Evolutionary conservation across 2,797 vertebrate genomes (phyloP).

Genomic region (Loriculus beryllinus): DNA sequence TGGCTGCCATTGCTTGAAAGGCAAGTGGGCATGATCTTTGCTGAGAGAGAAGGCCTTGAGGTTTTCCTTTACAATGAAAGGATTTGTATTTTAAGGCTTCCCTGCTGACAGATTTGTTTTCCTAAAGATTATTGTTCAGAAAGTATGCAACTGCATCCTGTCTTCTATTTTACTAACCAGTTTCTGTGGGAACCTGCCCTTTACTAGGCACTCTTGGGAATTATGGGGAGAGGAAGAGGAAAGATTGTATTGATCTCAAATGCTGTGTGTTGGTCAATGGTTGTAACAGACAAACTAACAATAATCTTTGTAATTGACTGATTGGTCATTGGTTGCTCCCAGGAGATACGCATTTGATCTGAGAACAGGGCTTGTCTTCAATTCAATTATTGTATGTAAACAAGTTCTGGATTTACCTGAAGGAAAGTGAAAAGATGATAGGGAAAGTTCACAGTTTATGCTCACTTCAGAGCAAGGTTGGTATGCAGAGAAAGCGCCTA

Average conservation of each 20-base stretch:
- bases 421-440: not conserved
- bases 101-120: not conserved
- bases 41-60: not conserved
- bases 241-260: not conserved
- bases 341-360: not conserved
- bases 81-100: not conserved
- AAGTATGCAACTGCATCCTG: not conserved
- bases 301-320: not conserved
- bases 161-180: not conserved
- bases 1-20: not conserved
- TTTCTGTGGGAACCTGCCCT: not conserved
- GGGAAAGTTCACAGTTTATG: not conserved
- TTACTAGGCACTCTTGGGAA: not conserved
- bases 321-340: not conserved
- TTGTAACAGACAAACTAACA: not conserved
- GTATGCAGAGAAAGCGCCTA: not conserved
- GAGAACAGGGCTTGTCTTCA: not conserved
- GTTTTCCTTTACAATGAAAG: not conserved
- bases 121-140: not conserved
- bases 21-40: not conserved
- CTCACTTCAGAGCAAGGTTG: not conserved
- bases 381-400: constrained; percentile 15
- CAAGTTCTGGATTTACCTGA: constrained; percentile 3
- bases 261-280: not conserved
- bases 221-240: not conserved